Evolutionary conservation across 2,113 vertebrate genomes (phyloP).

Genomic region (Poeciliopsis retropinna): DNA sequence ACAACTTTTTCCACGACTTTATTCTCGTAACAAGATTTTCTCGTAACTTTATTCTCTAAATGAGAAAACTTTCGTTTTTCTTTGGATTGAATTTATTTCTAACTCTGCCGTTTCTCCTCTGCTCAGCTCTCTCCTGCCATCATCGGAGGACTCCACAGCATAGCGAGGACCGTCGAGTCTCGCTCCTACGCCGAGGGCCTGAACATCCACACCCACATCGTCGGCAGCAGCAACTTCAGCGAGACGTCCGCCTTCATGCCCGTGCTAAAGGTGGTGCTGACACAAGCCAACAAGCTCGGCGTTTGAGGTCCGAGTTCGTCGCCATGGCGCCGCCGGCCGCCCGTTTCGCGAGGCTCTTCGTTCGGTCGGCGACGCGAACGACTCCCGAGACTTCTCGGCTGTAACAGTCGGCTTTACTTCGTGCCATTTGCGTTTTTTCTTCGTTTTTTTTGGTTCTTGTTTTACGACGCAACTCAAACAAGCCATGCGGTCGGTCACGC

Average conservation of each 20-base stretch:
- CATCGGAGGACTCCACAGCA: conserved; percentile 90
- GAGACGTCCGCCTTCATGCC: conserved; percentile 99
- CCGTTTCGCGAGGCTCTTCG: conserved; percentile 11
- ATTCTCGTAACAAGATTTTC: no score
- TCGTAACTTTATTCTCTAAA: no score
- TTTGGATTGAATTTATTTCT: no score
- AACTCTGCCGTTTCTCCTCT: not conserved
- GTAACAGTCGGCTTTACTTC: conserved; percentile 19
- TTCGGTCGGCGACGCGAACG: not conserved
- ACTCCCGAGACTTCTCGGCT: conserved; percentile 22
- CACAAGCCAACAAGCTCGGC: conserved; percentile 93
- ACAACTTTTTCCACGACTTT: no score
- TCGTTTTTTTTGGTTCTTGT: no score
- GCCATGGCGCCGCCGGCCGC: not conserved
- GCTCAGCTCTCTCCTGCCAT: conserved; percentile 93
- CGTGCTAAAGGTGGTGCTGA: conserved; percentile 95
- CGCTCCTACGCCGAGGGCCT: conserved; percentile 89
- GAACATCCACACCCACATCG: conserved; percentile 95
- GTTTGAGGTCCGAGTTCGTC: conserved; percentile 72
- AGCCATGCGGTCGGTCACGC: conserved; percentile 60
- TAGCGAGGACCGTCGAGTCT: conserved; percentile 88
- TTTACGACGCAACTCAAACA: conserved; percentile 46
- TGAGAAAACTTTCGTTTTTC: no score
- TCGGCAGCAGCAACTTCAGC: conserved; percentile 97
- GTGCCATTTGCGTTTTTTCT: conserved; percentile 36